Conservation (phyloP, 2,888 invertebrate genomes). For the Polyploca ridens region DNA sequence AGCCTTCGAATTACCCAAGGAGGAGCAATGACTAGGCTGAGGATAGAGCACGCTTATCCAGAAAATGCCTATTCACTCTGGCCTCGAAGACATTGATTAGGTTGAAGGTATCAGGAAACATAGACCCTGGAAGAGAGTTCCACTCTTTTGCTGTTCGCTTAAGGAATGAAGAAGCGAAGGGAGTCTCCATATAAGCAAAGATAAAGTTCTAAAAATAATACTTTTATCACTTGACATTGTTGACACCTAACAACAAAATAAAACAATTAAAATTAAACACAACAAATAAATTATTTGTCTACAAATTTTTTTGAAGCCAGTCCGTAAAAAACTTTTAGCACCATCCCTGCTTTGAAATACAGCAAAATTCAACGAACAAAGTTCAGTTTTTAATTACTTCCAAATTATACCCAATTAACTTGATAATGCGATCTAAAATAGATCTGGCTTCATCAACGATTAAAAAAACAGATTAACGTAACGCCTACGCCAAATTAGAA, state of each 20-base stretch:
- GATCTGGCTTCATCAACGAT: constrained; percentile 1
- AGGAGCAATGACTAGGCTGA: too few species aligned
- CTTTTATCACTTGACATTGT: background rate
- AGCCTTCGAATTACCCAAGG: too few species aligned
- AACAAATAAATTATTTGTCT: background rate
- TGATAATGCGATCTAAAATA: background rate
- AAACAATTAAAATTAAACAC: background rate
- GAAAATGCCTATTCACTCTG: too few species aligned
- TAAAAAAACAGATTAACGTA: background rate
- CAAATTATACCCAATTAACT: constrained; percentile 1
- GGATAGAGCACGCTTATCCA: too few species aligned
- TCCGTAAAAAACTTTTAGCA: background rate
- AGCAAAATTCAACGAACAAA: background rate
- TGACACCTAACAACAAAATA: background rate
- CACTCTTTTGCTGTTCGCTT: too few species aligned
- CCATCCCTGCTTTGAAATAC: background rate
- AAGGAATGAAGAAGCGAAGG: too few species aligned
- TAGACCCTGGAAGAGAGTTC: too few species aligned
- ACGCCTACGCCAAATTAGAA: background rate
- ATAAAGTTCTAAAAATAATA: too few species aligned
- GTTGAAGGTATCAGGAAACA: too few species aligned
- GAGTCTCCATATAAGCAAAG: too few species aligned
- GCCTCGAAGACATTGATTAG: too few species aligned
- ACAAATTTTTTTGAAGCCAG: too few species aligned
- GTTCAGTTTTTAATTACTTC: background rate